These are phyloP conservation scores for Acrobeloides nanus DNA, from an alignment of 2,888 invertebrate genomes.

Conservation along the genomic window DNA sequence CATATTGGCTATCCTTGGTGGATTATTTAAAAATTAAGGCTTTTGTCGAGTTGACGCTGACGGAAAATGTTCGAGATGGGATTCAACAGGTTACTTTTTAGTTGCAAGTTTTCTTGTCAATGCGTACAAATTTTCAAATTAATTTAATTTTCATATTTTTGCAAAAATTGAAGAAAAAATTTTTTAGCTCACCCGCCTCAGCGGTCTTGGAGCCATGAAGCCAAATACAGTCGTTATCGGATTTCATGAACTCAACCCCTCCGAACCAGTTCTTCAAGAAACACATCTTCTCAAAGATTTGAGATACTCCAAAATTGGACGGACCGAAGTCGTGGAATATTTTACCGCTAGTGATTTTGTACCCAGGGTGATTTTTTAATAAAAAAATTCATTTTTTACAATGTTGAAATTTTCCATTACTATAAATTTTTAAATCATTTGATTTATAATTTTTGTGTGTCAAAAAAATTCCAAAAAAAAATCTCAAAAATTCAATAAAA, in stretches of 20 bases:
- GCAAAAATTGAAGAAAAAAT: neutral
- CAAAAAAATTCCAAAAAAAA: constrained; percentile 4
- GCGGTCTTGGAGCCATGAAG: constrained; percentile 95
- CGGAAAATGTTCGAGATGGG: constrained; percentile 76
- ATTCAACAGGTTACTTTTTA: constrained; percentile 74
- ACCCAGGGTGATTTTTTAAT: constrained; percentile 12
- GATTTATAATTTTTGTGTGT: constrained; percentile 1
- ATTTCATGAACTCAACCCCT: constrained; percentile 72
- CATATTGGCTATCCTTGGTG: constrained; percentile 83
- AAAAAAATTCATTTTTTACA: constrained; percentile 7
- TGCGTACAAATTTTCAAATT: constrained; percentile 54
- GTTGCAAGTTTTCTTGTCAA: too few species aligned
- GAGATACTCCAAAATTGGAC: constrained; percentile 49
- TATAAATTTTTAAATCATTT: constrained; percentile 8
- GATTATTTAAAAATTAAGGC: constrained; percentile 92
- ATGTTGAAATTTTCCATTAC: constrained; percentile 8
- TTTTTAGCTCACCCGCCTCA: constrained; percentile 37
- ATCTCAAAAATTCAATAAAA: constrained; percentile 3
- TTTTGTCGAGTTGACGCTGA: constrained; percentile 85
- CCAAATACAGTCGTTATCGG: constrained; percentile 93
- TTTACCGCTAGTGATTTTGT: constrained; percentile 37
- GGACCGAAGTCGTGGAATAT: constrained; percentile 52
- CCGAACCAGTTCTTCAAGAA: constrained; percentile 69
- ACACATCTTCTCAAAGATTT: constrained; percentile 48
- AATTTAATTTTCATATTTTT: constrained; percentile 7